Conservation (phyloP, 2,888 invertebrate genomes). For the Vannuccia rotundouncinata region DNA sequence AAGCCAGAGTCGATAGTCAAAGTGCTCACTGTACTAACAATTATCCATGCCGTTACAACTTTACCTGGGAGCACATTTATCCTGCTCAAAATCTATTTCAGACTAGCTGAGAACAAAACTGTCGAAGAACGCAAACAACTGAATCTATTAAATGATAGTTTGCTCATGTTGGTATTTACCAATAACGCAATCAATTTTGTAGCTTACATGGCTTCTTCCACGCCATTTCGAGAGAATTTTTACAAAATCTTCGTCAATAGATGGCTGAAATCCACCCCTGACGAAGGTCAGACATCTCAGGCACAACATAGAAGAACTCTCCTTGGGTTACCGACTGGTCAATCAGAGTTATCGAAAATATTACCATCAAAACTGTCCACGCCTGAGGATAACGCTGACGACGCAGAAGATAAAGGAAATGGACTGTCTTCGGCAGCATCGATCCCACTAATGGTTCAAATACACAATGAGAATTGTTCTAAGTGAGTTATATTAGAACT, state of each 20-base stretch:
- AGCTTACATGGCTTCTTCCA: slow-evolving; percentile 39
- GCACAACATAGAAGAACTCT: background rate
- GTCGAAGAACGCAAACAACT: background rate
- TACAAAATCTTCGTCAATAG: background rate
- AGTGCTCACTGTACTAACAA: slow-evolving; percentile 36
- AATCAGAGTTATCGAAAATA: no score
- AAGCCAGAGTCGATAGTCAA: slow-evolving; percentile 38
- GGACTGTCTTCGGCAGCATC: no score
- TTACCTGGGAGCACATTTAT: slow-evolving; percentile 34
- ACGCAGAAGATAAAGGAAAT: no score
- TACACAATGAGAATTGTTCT: no score
- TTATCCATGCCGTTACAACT: slow-evolving; percentile 38
- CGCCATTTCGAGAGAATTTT: slow-evolving; percentile 29
- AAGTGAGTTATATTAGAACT: no score
- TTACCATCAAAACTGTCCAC: no score
- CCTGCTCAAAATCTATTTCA: slow-evolving; percentile 33
- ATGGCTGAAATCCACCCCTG: background rate
- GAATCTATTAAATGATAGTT: background rate
- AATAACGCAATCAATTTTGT: slow-evolving; percentile 40
- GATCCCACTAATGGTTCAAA: no score
- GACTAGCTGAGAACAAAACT: background rate
- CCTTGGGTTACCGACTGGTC: no score
- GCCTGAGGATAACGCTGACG: no score
- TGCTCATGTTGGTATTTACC: slow-evolving; percentile 37
- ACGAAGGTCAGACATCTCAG: background rate